Conservation (phyloP, 2,797 vertebrate species). For the Schizothorax lantsangensis region DNA sequence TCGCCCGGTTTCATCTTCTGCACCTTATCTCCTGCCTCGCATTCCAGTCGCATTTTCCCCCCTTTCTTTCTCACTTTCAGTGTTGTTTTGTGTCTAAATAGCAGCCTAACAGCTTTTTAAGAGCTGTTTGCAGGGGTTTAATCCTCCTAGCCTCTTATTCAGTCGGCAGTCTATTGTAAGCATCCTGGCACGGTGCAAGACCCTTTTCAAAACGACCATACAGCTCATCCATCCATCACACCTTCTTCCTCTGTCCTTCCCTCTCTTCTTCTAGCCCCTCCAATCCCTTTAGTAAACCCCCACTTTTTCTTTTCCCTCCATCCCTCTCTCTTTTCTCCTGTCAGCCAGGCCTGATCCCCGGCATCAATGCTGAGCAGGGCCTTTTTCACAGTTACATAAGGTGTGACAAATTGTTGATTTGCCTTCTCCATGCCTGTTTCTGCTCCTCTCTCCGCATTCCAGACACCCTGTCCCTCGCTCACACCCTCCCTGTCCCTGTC, state of each 20-base stretch:
- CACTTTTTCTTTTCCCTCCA: slow-evolving; percentile 56
- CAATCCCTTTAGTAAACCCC: slow-evolving; percentile 58
- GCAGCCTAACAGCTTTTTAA: slow-evolving; percentile 85
- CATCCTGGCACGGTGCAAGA: slow-evolving; percentile 76
- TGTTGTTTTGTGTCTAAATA: slow-evolving; percentile 77
- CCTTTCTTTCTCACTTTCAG: slow-evolving; percentile 35
- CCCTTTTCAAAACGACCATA: slow-evolving; percentile 70
- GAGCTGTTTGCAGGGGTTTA: slow-evolving; percentile 81
- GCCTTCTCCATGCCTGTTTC: slow-evolving; percentile 69
- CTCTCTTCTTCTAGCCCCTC: slow-evolving; percentile 60
- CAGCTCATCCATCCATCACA: slow-evolving; percentile 60
- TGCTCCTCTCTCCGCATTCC: slow-evolving; percentile 60
- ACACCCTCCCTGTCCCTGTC: slow-evolving; percentile 44
- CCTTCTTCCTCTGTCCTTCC: slow-evolving; percentile 58
- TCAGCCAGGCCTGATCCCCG: slow-evolving; percentile 70
- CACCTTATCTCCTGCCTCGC: slow-evolving; percentile 35
- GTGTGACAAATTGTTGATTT: slow-evolving; percentile 81
- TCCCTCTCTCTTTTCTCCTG: slow-evolving; percentile 61
- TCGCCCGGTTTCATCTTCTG: slow-evolving; percentile 6
- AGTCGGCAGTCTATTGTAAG: slow-evolving; percentile 81
- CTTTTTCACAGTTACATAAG: slow-evolving; percentile 72
- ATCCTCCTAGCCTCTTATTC: slow-evolving; percentile 80
- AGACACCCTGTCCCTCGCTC: slow-evolving; percentile 65
- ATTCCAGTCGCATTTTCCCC: slow-evolving; percentile 25
- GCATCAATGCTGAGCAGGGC: slow-evolving; percentile 71